Conservation (phyloP, 2,888 invertebrate species). For the Linnaemya vulpina region DNA sequence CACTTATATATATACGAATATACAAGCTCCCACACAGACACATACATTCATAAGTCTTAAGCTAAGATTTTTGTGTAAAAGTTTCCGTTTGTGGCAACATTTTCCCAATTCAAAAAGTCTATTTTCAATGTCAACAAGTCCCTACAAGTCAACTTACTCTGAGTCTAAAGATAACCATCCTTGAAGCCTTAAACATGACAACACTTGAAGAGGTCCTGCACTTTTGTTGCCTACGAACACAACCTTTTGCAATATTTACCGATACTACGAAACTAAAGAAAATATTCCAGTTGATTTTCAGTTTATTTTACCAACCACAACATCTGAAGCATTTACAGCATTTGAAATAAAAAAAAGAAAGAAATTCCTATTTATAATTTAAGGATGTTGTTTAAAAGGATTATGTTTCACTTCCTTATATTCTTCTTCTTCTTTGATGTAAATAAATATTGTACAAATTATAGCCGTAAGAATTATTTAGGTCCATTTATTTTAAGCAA, state of each 20-base stretch:
- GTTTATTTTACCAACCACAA: neutral
- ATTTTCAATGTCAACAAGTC: neutral
- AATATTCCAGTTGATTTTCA: conserved; percentile 31
- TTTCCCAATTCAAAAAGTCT: neutral
- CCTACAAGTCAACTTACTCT: too few species aligned
- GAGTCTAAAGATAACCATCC: neutral
- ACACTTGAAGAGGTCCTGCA: neutral
- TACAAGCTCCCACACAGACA: conserved; percentile 4
- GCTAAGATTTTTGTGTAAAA: conserved; percentile 3
- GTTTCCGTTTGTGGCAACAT: neutral
- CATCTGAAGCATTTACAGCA: neutral
- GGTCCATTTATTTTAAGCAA: conserved; percentile 55
- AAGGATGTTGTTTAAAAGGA: conserved; percentile 15
- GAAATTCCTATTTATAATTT: conserved; percentile 14
- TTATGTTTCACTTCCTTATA: neutral
- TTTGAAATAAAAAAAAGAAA: too few species aligned
- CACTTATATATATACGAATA: conserved; percentile 22
- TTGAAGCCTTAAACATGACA: neutral
- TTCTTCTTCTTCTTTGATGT: conserved; percentile 44
- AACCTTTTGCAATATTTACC: neutral
- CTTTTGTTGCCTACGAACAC: neutral
- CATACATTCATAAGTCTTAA: conserved; percentile 23
- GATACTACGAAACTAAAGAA: neutral
- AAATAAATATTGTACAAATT: conserved; percentile 70
- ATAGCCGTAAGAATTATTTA: conserved; percentile 64